Evolutionary conservation across 2,113 vertebrate species (phyloP).

Genomic region (Chascanopsetta lugubris): DNA sequence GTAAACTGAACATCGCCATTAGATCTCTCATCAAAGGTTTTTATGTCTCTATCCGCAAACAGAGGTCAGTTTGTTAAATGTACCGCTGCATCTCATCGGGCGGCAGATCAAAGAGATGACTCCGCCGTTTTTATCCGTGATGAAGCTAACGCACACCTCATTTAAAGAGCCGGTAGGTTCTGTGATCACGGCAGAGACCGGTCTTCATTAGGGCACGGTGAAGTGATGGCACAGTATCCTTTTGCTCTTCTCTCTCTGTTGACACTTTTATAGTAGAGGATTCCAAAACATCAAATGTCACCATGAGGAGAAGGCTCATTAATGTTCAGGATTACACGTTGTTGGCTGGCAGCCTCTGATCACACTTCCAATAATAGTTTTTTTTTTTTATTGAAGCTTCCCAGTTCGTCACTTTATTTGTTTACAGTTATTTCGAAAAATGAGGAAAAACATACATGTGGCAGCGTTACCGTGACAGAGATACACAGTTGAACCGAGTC

Average conservation of each 20-base stretch:
- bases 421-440: no score
- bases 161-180: slow-evolving; percentile 21
- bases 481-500: no score
- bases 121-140: slow-evolving; percentile 19
- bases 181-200: neutral
- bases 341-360: no score
- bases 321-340: neutral
- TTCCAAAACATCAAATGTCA: neutral
- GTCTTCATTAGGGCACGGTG: neutral
- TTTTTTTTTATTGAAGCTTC: no score
- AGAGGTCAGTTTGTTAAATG: slow-evolving; percentile 22
- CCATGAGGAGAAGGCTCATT: neutral
- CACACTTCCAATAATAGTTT: no score
- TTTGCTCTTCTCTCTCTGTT: neutral
- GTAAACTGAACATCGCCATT: slow-evolving; percentile 14
- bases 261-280: neutral
- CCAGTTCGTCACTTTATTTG: no score
- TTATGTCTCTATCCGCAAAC: slow-evolving; percentile 13
- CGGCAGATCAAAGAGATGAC: slow-evolving; percentile 22
- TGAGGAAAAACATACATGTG: no score
- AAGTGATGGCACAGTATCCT: neutral
- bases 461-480: no score
- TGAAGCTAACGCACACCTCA: slow-evolving; percentile 11
- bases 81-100: slow-evolving; percentile 16
- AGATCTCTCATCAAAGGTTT: slow-evolving; percentile 24